A percentile compares a stretch with the other conserved stretches of the same genome.
Conservation (phyloP, 2,113 vertebrate species). For the Mohoua ochrocephala region DNA sequence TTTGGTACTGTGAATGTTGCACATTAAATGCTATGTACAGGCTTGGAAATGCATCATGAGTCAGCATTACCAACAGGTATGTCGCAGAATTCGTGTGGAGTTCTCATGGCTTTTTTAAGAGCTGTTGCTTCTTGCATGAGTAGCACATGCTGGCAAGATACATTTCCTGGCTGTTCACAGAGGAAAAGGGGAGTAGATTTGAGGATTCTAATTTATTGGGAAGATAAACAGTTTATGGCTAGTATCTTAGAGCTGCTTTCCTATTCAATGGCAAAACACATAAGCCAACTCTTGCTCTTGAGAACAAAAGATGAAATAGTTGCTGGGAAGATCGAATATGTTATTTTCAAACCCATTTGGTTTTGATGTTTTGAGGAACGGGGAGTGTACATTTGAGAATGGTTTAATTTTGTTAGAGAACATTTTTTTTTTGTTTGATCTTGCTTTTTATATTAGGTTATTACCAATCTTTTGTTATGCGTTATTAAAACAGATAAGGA, state of each 20-base stretch:
- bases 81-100: neutral
- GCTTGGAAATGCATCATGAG: neutral
- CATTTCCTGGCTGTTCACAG: neutral
- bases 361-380: neutral
- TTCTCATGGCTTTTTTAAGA: neutral
- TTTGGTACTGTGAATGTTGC: neutral
- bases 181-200: neutral
- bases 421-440: slow-evolving; percentile 16
- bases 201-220: neutral
- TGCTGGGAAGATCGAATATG: neutral
- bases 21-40: neutral
- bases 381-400: neutral
- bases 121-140: neutral
- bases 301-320: neutral
- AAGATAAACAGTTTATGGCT: neutral
- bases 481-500: slow-evolving; percentile 21
- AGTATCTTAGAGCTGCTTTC: neutral
- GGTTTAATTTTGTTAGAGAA: neutral
- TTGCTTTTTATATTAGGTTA: neutral
- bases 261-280: neutral
- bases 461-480: neutral
- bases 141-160: neutral
- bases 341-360: neutral
- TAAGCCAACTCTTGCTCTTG: neutral
- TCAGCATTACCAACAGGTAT: neutral